Conservation (phyloP, 35 echinoderm and acorn worm species). For the Ophioderma brevispina region DNA sequence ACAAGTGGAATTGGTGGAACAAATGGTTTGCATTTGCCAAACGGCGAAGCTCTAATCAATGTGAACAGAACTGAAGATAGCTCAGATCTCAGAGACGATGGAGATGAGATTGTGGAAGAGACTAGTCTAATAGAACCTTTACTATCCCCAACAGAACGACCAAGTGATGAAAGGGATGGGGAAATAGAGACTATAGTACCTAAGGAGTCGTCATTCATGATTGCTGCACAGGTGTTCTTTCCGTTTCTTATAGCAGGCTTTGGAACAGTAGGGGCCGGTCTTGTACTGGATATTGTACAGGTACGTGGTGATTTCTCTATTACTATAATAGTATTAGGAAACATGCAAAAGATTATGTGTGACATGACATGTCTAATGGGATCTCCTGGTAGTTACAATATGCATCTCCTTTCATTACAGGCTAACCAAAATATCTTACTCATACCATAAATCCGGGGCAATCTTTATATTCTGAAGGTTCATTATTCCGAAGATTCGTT, state of each 20-base stretch:
- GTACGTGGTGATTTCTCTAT: slow-evolving; percentile 68
- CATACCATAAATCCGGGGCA: not conserved
- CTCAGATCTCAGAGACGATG: not conserved
- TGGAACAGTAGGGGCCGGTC: slow-evolving; percentile 87
- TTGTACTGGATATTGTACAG: slow-evolving; percentile 94
- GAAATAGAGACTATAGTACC: slow-evolving; percentile 29
- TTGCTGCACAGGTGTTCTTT: slow-evolving; percentile 75
- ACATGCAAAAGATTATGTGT: too few relatives aligned
- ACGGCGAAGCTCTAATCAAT: not conserved
- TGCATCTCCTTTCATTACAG: not conserved
- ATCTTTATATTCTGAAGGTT: too few relatives aligned
- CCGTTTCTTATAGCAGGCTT: slow-evolving; percentile 97
- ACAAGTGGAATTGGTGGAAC: not conserved
- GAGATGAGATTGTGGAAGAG: slow-evolving; percentile 8
- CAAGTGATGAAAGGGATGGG: slow-evolving; percentile 24
- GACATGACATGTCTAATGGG: too few relatives aligned
- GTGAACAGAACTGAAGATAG: not conserved
- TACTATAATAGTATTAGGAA: too few relatives aligned
- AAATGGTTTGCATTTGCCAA: not conserved
- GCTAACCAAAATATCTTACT: not conserved
- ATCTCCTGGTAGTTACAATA: too few relatives aligned
- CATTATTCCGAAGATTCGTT: too few relatives aligned
- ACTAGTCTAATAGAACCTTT: slow-evolving; percentile 47
- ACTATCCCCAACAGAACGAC: not conserved
- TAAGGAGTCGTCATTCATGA: slow-evolving; percentile 73